phyloP scores from a whole-genome alignment of 2,113 vertebrate genomes.

The Blennius ocellaris region DNA sequence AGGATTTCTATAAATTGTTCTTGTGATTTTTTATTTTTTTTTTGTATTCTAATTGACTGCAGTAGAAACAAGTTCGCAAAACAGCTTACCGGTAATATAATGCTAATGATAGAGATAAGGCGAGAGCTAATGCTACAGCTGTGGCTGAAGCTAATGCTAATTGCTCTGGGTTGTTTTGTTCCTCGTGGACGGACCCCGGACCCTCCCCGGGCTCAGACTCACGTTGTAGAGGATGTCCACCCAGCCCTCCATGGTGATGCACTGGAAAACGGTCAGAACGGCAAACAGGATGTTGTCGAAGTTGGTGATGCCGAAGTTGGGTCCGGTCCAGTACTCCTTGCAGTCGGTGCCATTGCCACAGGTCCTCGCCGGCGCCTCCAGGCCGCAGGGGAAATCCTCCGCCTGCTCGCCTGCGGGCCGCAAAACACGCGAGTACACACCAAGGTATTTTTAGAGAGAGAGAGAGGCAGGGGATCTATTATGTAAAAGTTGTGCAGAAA shows the following conservation, averaged over 20 bases:
- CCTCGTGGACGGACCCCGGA: too few relatives aligned
- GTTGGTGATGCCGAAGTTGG: constrained; percentile 97
- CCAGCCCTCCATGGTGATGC: constrained; percentile 99
- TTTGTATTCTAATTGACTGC: too few relatives aligned
- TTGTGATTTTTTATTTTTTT: too few relatives aligned
- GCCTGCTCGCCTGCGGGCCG: constrained; percentile 83
- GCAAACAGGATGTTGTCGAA: constrained; percentile 98
- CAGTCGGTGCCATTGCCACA: constrained; percentile 86
- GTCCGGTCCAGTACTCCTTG: constrained; percentile 92
- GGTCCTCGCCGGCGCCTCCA: constrained; percentile 86
- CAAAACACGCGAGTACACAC: constrained; percentile 35
- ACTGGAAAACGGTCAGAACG: constrained; percentile 96
- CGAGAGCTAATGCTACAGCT: too few relatives aligned
- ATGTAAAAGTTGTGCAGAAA: constrained; percentile 12
- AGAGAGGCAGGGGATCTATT: constrained; percentile 1
- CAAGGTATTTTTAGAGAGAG: constrained; percentile 13
- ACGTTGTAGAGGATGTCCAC: constrained; percentile 96
- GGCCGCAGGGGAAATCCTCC: constrained; percentile 92
- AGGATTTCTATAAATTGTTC: too few relatives aligned
- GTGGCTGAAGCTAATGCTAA: too few relatives aligned
- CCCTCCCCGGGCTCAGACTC: constrained; percentile 71
- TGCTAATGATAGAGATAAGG: too few relatives aligned
- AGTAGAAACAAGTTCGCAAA: too few relatives aligned
- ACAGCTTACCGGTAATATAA: too few relatives aligned
- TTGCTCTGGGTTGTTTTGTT: too few relatives aligned